Evolutionary conservation across 2,113 vertebrate species (phyloP).

Genomic region (Gorsachius goisagi): DNA sequence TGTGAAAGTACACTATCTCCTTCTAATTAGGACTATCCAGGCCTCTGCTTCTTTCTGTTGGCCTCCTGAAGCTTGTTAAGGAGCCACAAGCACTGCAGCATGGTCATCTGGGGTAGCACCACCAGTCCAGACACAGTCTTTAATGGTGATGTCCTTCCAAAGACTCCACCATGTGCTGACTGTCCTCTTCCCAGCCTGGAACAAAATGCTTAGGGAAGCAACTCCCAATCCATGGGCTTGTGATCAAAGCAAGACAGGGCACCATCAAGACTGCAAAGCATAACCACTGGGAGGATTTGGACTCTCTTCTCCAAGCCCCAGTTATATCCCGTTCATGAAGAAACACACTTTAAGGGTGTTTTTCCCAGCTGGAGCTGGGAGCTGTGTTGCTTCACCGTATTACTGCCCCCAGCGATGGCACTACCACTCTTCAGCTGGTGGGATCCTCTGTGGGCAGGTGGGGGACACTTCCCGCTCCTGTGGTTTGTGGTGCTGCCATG

Average conservation of each 20-base stretch:
- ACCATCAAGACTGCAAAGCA: conserved; percentile 25
- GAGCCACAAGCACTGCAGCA: conserved; percentile 15
- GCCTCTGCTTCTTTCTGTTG: neutral
- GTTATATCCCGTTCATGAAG: neutral
- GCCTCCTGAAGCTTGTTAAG: conserved; percentile 9
- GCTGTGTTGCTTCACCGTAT: neutral
- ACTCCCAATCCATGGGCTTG: conserved; percentile 1
- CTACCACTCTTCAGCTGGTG: neutral
- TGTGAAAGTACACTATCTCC: neutral
- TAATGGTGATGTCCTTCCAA: conserved; percentile 27
- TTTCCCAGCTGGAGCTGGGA: neutral
- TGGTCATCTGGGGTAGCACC: neutral
- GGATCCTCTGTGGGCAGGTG: neutral
- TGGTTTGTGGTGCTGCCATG: neutral
- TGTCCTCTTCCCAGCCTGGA: conserved; percentile 13
- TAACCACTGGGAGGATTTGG: neutral
- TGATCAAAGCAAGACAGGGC: neutral
- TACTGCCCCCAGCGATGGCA: neutral
- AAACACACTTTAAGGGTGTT: neutral
- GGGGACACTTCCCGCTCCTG: neutral
- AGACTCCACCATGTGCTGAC: neutral
- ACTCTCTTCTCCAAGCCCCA: neutral
- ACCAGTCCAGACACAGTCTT: conserved; percentile 26
- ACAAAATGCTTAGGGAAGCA: conserved; percentile 56
- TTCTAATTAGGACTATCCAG: conserved; percentile 14